Percentiles rank a stretch among this genome's conserved stretches.
Evolutionary conservation across 2,113 vertebrate genomes (phyloP).

Genomic region (Zeus faber): DNA sequence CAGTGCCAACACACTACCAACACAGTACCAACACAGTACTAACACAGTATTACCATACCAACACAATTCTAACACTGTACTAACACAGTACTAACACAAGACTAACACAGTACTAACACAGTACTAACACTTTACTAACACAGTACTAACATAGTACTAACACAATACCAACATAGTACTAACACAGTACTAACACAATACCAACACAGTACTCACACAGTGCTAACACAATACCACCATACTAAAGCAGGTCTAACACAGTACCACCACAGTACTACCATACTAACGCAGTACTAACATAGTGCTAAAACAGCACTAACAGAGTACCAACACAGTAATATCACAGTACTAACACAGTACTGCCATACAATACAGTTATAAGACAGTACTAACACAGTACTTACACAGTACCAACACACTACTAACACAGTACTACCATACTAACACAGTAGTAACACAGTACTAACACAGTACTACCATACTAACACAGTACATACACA

Average conservation of each 20-base stretch:
- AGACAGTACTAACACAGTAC: not conserved
- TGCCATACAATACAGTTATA: not conserved
- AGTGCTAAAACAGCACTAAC: no score
- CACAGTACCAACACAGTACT: no score
- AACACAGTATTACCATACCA: no score
- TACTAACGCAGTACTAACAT: no score
- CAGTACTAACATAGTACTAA: not conserved
- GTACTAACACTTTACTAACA: not conserved
- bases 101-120: not conserved
- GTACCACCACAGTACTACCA: no score
- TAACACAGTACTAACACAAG: not conserved
- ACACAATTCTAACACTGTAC: no score
- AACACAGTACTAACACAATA: not conserved
- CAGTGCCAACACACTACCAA: no score
- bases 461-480: not conserved
- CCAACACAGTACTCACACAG: constrained; percentile 1
- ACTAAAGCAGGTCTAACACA: no score
- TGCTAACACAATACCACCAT: no score
- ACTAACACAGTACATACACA: not conserved
- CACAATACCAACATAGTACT: not conserved
- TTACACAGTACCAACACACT: not conserved
- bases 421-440: not conserved
- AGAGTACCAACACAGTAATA: no score
- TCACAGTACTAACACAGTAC: not conserved
- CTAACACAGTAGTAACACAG: not conserved